Conservation (phyloP, 2,888 invertebrate genomes). For the Rotaria macrura region DNA sequence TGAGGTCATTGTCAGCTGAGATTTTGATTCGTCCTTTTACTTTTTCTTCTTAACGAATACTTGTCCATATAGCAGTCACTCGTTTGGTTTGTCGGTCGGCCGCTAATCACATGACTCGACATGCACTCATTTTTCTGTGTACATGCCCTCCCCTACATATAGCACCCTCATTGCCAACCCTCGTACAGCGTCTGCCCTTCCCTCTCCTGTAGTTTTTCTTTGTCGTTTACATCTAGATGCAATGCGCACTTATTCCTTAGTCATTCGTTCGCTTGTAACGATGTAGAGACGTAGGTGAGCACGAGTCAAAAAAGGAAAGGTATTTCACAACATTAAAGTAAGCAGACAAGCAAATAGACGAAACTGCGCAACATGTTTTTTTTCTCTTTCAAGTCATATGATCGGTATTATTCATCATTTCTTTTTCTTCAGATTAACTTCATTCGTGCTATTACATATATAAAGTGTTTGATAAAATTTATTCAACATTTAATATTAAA, state of each 20-base stretch:
- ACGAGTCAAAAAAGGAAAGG: background rate
- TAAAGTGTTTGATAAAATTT: background rate
- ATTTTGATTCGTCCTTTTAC: slow-evolving; percentile 36
- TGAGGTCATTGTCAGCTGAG: background rate
- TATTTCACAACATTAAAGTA: background rate
- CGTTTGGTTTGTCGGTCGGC: no score
- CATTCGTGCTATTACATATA: background rate
- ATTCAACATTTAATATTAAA: background rate
- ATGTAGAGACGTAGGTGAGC: background rate
- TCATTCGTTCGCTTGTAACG: background rate
- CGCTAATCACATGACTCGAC: slow-evolving; percentile 25
- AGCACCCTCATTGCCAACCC: no score
- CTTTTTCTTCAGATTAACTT: background rate
- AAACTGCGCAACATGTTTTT: background rate
- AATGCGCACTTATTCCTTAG: background rate
- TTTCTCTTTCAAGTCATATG: background rate
- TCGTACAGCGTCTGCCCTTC: no score
- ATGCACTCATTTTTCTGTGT: background rate
- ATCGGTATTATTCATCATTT: background rate
- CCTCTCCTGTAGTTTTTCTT: no score
- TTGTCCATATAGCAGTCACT: slow-evolving; percentile 35
- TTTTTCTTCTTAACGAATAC: slow-evolving; percentile 36
- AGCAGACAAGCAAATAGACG: background rate
- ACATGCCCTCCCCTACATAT: background rate
- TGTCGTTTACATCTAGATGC: background rate